These are phyloP conservation scores for Enteromius unitaeniatus DNA, from an alignment of 2,797 vertebrate genomes.

Conservation along the genomic window DNA sequence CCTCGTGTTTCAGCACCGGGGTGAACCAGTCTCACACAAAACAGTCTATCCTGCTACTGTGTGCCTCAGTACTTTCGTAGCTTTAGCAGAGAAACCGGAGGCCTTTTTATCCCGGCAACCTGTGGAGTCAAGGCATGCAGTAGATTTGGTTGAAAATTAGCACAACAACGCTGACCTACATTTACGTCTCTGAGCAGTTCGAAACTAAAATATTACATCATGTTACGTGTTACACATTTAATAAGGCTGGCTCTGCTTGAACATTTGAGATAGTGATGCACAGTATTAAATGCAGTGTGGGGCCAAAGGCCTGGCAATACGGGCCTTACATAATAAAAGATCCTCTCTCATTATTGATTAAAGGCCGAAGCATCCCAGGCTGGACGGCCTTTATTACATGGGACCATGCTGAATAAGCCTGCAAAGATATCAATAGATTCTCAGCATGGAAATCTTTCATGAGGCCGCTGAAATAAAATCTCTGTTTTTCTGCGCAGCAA, in stretches of 20 bases:
- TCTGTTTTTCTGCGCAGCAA: background rate
- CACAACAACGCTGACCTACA: slow-evolving; percentile 46
- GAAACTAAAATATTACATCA: slow-evolving; percentile 34
- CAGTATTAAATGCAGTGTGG: slow-evolving; percentile 25
- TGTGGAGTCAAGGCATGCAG: slow-evolving; percentile 59
- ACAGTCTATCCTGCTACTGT: slow-evolving; percentile 70
- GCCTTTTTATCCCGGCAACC: slow-evolving; percentile 69
- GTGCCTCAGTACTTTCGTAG: slow-evolving; percentile 69
- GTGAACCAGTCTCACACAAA: slow-evolving; percentile 71
- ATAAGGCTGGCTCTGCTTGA: slow-evolving; percentile 28
- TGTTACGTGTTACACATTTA: slow-evolving; percentile 25
- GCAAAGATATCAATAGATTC: slow-evolving; percentile 19
- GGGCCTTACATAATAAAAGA: slow-evolving; percentile 48
- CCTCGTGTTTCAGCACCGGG: slow-evolving; percentile 76
- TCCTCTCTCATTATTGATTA: slow-evolving; percentile 45
- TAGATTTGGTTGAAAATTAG: slow-evolving; percentile 32
- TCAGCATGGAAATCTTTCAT: slow-evolving; percentile 14
- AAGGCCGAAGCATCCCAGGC: slow-evolving; percentile 26
- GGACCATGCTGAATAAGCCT: slow-evolving; percentile 15
- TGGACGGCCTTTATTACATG: slow-evolving; percentile 29
- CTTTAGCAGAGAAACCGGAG: slow-evolving; percentile 63
- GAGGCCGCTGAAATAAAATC: slow-evolving; percentile 6
- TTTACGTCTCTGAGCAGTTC: slow-evolving; percentile 18
- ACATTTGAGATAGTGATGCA: slow-evolving; percentile 7
- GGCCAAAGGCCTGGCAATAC: slow-evolving; percentile 15